phyloP scores from a whole-genome alignment of 2,113 vertebrate species.

The Anarrhichthys ocellatus region DNA sequence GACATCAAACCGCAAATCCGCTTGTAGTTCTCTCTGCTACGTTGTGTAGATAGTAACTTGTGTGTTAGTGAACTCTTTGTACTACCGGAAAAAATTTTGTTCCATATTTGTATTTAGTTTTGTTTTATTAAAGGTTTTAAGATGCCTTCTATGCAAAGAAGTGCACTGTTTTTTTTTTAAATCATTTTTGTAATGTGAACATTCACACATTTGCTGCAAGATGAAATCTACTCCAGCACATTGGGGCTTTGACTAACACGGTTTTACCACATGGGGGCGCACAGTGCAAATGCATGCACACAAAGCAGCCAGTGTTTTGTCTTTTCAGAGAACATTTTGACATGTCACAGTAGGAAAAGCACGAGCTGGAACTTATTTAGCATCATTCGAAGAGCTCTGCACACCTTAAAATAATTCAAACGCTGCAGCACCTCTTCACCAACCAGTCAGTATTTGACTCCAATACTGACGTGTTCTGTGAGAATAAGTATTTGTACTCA shows the following conservation, averaged over 20 bases:
- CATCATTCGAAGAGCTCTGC: neutral
- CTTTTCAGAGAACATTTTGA: neutral
- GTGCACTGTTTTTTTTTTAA: constrained; percentile 3
- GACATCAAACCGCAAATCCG: constrained; percentile 33
- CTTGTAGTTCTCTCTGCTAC: constrained; percentile 57
- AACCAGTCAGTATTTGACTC: neutral
- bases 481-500: too few species aligned
- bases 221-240: neutral
- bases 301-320: neutral
- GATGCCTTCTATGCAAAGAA: constrained; percentile 60
- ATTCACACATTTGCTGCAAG: neutral
- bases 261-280: constrained; percentile 55
- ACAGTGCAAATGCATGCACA: neutral
- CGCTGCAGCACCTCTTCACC: neutral
- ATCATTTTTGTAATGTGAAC: constrained; percentile 12
- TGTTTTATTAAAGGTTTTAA: constrained; percentile 69
- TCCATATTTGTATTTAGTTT: constrained; percentile 68
- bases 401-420: neutral
- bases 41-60: constrained; percentile 54
- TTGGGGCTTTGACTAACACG: neutral
- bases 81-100: constrained; percentile 55
- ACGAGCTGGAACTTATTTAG: too few species aligned
- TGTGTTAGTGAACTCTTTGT: constrained; percentile 66
- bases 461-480: too few species aligned
- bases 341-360: too few species aligned